Conservation (phyloP, 2,888 invertebrate genomes). For the Protodeltote pygarga region DNA sequence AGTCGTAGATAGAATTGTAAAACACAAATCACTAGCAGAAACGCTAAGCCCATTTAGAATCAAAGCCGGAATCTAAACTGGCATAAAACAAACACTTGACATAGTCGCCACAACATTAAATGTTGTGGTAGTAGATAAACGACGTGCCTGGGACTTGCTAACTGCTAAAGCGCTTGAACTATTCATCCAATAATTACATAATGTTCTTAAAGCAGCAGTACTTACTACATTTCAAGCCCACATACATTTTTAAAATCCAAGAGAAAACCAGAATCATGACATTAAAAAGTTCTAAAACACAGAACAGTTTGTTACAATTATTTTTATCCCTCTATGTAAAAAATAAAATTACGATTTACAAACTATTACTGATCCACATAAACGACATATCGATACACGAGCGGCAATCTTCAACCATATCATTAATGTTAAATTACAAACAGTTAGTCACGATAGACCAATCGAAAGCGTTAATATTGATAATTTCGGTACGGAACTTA, state of each 20-base stretch:
- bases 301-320: not conserved
- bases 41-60: slow-evolving; percentile 28
- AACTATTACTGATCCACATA: slow-evolving; percentile 24
- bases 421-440: slow-evolving; percentile 42
- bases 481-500: slow-evolving; percentile 38
- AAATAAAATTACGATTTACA: slow-evolving; percentile 3
- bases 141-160: slow-evolving; percentile 14
- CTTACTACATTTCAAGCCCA: not conserved
- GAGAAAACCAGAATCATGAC: no score
- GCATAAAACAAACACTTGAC: slow-evolving; percentile 21
- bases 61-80: slow-evolving; percentile 42
- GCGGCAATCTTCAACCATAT: slow-evolving; percentile 22
- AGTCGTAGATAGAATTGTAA: slow-evolving; percentile 16
- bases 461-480: slow-evolving; percentile 37
- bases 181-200: not conserved
- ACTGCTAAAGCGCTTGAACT: slow-evolving; percentile 6
- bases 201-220: not conserved
- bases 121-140: slow-evolving; percentile 19
- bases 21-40: slow-evolving; percentile 43
- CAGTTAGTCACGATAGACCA: slow-evolving; percentile 49
- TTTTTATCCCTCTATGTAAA: not conserved
- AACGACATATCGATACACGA: slow-evolving; percentile 21
- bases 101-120: slow-evolving; percentile 19
- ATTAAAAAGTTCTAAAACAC: no score
- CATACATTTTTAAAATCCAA: not conserved